Evolutionary conservation across 2,113 vertebrate genomes (phyloP), one percentile per base, ranked within the genome.

Genomic region (Pygathrix nemaeus): DNA sequence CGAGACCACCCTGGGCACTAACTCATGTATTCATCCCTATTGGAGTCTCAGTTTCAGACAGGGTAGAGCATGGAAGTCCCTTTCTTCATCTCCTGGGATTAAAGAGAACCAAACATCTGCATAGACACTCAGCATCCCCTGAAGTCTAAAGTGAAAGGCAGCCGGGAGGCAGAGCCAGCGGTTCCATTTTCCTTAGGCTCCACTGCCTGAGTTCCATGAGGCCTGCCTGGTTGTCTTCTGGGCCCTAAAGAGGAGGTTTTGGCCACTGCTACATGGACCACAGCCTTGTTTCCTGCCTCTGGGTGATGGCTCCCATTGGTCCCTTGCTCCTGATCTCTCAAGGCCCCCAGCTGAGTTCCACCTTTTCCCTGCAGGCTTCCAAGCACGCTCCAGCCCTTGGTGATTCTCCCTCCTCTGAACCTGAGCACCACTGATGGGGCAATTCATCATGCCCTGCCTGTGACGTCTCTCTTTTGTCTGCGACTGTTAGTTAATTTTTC

Each of bases 401-500:
- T n/a, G 10, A 45, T 20, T 50, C 70, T 40, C 72, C 68, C 59
- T 55, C 93, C 57, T 68, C 32, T 27, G 43, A 80, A 43, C 87
- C 55, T 70, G 30, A 14, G 73, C 3, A 9, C 80, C 43, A 4
- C 66, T 81, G 25, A 20, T 3, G 40, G 85, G 68, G 61, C 66
- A 57, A 25, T 88, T 92, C 52, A n/a, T 84, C 61, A 50, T 0
- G 9, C 80, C 84, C 64, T 30, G n/a, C 45, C 75, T 32, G 83
- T 40, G 68, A 61, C 57, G 11, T 43, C 40, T 23, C 79, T 61
- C n/a, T 61, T 92, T 79, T 57, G 83, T 93, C 72, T 93, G 43
- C 59, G 13, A 66, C 72, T 50, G 43, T 92, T 64, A 95, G 70
- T 85, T 86, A 81, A n/a, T 55, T 73, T 90, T 92, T 66, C 73